phyloP scores from a whole-genome alignment of 2,888 invertebrate genomes.

The Oegoconia quadripuncta region DNA sequence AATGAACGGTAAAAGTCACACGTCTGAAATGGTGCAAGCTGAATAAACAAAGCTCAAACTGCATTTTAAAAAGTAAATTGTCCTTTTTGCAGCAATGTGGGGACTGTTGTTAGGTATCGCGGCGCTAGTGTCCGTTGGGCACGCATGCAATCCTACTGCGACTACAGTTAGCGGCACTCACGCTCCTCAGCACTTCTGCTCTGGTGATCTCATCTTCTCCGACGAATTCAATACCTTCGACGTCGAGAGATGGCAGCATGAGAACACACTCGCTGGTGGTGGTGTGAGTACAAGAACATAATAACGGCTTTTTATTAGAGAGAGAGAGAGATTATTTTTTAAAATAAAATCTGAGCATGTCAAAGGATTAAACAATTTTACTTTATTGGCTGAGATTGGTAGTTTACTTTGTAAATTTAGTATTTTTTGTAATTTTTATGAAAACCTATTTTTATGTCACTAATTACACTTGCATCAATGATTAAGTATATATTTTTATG shows the following conservation, averaged over 20 bases:
- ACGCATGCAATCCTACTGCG: constrained; percentile 59
- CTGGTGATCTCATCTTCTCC: constrained; percentile 80
- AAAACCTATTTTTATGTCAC: too few relatives aligned
- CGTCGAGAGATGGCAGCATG: constrained; percentile 81
- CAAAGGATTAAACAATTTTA: too few relatives aligned
- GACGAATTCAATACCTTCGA: constrained; percentile 81
- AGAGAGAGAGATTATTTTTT: too few relatives aligned
- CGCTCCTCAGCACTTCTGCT: constrained; percentile 69
- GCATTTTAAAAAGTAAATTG: background rate
- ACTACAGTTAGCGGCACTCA: constrained; percentile 75
- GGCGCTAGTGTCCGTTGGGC: constrained; percentile 38
- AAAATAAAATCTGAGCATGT: too few relatives aligned
- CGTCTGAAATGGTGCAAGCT: too few relatives aligned
- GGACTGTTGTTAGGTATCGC: constrained; percentile 36
- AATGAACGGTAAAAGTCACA: background rate
- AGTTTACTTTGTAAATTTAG: too few relatives aligned
- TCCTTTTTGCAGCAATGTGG: constrained; percentile 52
- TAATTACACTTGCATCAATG: too few relatives aligned
- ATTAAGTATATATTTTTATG: too few relatives aligned
- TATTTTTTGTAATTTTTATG: too few relatives aligned
- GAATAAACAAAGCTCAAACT: background rate
- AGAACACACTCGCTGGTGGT: constrained; percentile 81
- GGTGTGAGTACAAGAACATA: constrained; percentile 69
- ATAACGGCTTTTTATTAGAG: background rate
- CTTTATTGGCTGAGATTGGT: too few relatives aligned